A percentile compares a stretch with the other conserved stretches of the same genome.
Conservation (phyloP, 2,113 vertebrate genomes). For the Spheniscus mendiculus region DNA sequence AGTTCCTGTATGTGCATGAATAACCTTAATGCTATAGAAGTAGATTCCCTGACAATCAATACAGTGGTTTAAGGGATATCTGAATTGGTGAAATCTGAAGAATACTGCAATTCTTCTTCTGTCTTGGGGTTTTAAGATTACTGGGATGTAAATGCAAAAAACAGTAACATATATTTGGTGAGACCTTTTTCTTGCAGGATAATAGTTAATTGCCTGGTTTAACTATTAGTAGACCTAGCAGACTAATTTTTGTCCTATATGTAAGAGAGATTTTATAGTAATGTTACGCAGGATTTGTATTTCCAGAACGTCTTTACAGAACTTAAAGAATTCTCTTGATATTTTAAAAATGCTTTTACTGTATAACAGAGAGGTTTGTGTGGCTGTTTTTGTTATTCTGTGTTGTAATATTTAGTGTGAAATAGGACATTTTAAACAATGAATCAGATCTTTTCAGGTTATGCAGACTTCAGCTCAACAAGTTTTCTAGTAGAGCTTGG, state of each 20-base stretch:
- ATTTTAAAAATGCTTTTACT: neutral
- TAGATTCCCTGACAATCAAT: neutral
- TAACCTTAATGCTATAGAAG: neutral
- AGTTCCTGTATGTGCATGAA: neutral
- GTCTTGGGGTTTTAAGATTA: neutral
- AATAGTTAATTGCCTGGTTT: neutral
- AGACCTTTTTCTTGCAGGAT: neutral
- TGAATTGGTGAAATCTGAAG: neutral
- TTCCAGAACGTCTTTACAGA: neutral
- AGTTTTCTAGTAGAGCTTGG: neutral
- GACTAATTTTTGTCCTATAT: neutral
- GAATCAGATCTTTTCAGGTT: neutral
- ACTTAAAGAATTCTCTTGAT: neutral
- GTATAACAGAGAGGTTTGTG: accelerated
- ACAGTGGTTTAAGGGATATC: neutral
- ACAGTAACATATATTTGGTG: neutral
- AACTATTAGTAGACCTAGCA: neutral
- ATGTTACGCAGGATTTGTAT: neutral
- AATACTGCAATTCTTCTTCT: neutral
- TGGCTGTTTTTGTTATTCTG: neutral
- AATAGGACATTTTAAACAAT: neutral
- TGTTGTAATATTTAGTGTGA: neutral
- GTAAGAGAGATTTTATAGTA: neutral
- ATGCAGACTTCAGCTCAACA: neutral
- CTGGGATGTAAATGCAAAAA: neutral